These are phyloP conservation scores for Venturia canescens DNA, from an alignment of 1,140 invertebrate species.

Conservation along the genomic window DNA sequence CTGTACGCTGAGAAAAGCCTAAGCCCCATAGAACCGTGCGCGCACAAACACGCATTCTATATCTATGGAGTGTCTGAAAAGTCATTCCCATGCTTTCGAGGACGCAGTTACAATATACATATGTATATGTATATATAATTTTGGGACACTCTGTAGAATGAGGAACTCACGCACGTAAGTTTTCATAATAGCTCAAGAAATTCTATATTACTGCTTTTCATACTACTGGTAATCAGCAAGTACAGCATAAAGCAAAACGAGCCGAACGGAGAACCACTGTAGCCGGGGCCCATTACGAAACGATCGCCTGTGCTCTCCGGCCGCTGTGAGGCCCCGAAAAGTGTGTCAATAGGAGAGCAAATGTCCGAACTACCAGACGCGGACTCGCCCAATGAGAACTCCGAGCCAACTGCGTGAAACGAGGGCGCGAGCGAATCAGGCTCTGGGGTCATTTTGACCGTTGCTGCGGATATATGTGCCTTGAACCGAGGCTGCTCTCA, in stretches of 20 bases:
- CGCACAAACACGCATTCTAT: no score
- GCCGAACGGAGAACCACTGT: constrained; percentile 17
- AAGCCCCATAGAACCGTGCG: not conserved
- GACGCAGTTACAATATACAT: no score
- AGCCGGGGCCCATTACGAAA: constrained; percentile 36
- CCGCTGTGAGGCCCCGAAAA: constrained; percentile 54
- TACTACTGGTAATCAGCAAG: not conserved
- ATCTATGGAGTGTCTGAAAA: no score
- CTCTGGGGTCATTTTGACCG: not conserved
- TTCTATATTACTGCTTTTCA: no score
- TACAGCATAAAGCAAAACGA: not conserved
- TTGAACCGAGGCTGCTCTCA: no score
- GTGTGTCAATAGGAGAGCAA: constrained; percentile 67
- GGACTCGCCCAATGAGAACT: constrained; percentile 27
- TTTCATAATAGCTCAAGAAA: no score
- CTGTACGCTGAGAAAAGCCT: not conserved
- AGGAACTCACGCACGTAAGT: no score
- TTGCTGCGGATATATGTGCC: not conserved
- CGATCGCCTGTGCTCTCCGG: constrained; percentile 55
- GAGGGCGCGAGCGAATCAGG: constrained; percentile 12
- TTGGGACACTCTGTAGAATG: no score
- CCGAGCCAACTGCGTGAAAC: constrained; percentile 16
- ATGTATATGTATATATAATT: no score
- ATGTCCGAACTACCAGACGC: constrained; percentile 53
- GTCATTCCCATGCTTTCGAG: no score